Conservation (phyloP, 2,888 invertebrate genomes). For the Phragmatobia fuliginosa region DNA sequence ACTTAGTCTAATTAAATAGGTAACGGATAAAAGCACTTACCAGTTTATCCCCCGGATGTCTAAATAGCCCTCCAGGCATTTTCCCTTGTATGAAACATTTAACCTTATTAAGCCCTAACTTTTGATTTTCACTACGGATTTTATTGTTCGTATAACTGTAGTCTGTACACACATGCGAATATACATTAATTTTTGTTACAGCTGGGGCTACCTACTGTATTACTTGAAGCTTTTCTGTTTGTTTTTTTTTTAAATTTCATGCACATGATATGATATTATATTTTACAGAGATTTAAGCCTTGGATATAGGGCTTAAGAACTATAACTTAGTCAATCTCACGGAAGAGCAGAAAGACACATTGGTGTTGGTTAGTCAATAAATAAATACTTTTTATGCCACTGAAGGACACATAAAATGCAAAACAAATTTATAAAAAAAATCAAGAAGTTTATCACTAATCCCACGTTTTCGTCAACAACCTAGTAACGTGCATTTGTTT, state of each 20-base stretch:
- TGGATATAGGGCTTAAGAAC: too few species aligned
- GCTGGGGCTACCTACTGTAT: background rate
- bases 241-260: background rate
- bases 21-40: background rate
- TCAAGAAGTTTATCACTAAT: too few species aligned
- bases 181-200: background rate
- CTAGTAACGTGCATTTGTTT: too few species aligned
- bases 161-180: background rate
- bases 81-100: background rate
- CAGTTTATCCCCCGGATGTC: background rate
- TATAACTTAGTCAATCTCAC: background rate
- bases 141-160: background rate
- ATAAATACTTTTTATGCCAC: too few species aligned
- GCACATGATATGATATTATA: background rate
- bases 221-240: background rate
- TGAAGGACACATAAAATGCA: background rate
- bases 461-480: too few species aligned
- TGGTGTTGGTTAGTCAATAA: too few species aligned
- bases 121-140: constrained; percentile 1
- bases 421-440: background rate
- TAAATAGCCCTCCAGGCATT: background rate
- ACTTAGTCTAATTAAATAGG: background rate
- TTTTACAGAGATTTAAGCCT: too few species aligned
- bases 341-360: background rate
- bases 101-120: constrained; percentile 6